phyloP scores from a whole-genome alignment of 2,113 vertebrate genomes.

The Potamarius usumacintae region DNA sequence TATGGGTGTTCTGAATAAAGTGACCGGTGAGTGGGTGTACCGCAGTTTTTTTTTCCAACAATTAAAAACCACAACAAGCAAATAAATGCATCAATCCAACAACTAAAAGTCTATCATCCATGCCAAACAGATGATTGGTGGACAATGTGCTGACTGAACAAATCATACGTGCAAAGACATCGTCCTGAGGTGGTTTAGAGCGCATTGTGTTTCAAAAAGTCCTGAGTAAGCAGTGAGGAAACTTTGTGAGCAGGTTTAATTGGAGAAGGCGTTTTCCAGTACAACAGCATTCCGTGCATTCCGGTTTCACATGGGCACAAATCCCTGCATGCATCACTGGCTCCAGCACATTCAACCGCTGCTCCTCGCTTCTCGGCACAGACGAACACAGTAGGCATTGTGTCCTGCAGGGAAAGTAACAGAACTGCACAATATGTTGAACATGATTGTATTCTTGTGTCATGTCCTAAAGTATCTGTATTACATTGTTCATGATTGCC shows the following conservation, averaged over 20 bases:
- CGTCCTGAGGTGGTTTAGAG: neutral
- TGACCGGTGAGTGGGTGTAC: too few relatives aligned
- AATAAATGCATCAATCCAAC: neutral
- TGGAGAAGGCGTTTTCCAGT: constrained; percentile 62
- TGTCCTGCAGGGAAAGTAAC: neutral
- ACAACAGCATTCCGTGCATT: constrained; percentile 70
- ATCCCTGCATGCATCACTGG: constrained; percentile 1
- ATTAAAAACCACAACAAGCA: neutral
- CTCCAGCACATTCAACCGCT: neutral
- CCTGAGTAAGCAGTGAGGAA: constrained; percentile 34
- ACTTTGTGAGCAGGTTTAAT: constrained; percentile 26
- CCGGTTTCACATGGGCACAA: constrained; percentile 48
- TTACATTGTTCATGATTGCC: too few relatives aligned
- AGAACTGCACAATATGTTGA: neutral
- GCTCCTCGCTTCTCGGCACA: neutral
- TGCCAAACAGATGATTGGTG: neutral
- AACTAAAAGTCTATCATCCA: neutral
- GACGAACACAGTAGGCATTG: neutral
- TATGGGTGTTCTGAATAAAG: too few relatives aligned
- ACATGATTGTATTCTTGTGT: neutral
- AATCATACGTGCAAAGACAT: neutral
- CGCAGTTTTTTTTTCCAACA: neutral
- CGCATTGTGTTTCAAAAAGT: neutral
- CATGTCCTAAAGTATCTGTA: too few relatives aligned
- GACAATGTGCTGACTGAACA: neutral